Evolutionary conservation across 2,797 vertebrate genomes (phyloP).

Genomic region (Scyliorhinus canicula): DNA sequence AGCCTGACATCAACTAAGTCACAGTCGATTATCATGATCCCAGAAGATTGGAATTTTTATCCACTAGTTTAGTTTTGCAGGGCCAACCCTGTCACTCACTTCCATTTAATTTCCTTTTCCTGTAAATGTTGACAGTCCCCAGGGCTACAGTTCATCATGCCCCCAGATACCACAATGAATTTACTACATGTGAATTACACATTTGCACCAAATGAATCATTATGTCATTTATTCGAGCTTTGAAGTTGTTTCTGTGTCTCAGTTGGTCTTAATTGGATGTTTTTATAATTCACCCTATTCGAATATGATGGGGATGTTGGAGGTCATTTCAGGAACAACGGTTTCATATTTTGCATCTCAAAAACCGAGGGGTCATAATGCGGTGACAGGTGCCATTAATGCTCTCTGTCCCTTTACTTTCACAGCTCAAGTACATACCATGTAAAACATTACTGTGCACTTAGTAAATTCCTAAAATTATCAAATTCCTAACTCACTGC

Average conservation of each 20-base stretch:
- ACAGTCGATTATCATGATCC: background rate
- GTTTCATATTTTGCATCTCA: conserved; percentile 10
- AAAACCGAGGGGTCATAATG: background rate
- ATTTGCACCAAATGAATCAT: conserved; percentile 20
- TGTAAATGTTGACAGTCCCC: background rate
- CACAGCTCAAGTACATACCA: background rate
- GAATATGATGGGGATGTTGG: background rate
- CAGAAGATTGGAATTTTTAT: conserved; percentile 28
- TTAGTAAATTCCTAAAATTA: background rate
- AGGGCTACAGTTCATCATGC: background rate
- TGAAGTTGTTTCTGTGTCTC: background rate
- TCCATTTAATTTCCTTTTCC: conserved; percentile 34
- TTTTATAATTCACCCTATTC: conserved; percentile 14
- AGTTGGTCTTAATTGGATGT: conserved; percentile 5
- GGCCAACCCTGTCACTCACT: conserved; percentile 7
- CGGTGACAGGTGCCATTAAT: background rate
- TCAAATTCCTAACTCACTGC: background rate
- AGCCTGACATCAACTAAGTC: conserved; percentile 22
- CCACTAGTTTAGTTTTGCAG: background rate
- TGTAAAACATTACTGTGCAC: background rate
- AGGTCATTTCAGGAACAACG: background rate
- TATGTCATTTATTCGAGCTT: conserved; percentile 1
- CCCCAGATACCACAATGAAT: background rate
- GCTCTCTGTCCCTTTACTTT: background rate
- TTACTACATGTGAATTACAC: conserved; percentile 4